Evolutionary conservation across 2,113 vertebrate species (phyloP).

Genomic region (Cynocephalus volans): DNA sequence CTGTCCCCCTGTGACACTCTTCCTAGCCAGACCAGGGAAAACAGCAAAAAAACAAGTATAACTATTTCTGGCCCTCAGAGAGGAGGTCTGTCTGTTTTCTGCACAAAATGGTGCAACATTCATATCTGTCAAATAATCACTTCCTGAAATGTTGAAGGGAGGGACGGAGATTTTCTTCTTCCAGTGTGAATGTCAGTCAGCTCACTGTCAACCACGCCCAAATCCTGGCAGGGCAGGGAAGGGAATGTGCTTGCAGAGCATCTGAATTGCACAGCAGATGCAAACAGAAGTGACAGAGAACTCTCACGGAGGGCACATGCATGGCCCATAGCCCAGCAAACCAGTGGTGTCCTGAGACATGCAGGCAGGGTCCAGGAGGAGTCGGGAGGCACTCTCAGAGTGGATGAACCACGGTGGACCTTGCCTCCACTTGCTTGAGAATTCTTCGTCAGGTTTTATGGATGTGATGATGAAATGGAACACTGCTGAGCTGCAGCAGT

Average conservation of each 20-base stretch:
- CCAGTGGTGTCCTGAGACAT: accelerated
- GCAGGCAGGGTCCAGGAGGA: accelerated
- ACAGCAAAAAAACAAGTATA: not conserved
- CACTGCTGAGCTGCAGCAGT: not conserved
- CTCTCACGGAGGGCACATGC: accelerated
- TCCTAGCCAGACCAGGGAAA: not conserved
- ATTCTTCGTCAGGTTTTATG: not conserved
- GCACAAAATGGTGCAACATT: not conserved
- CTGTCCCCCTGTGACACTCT: not conserved
- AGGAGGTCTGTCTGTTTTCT: not conserved
- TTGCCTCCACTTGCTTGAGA: not conserved
- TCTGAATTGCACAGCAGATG: not conserved
- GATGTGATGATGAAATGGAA: not conserved
- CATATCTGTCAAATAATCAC: not conserved
- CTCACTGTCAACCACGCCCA: not conserved
- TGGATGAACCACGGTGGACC: not conserved
- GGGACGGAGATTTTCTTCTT: not conserved
- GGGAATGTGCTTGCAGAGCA: not conserved
- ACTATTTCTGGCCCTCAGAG: not conserved
- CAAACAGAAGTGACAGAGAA: not conserved
- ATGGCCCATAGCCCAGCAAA: not conserved
- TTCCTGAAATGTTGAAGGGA: not conserved
- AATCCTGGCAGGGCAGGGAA: not conserved
- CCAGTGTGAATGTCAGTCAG: not conserved
- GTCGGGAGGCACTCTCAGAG: not conserved